These are phyloP conservation scores for Drosophila seguyi DNA, from an alignment of 1,140 invertebrate species.

Conservation along the genomic window DNA sequence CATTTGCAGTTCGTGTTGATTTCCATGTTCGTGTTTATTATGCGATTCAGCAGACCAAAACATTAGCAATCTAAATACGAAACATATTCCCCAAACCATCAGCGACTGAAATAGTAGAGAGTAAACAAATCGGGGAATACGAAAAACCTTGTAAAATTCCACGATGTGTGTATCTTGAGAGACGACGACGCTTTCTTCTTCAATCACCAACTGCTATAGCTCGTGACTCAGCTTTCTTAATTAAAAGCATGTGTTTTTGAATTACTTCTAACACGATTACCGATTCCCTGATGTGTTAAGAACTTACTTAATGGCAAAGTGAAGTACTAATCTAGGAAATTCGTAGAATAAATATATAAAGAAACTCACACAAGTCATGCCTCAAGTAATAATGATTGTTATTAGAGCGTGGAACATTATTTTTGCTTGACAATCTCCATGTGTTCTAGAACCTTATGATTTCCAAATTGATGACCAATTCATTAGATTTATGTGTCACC, in stretches of 20 bases:
- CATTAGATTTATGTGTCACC: conserved; percentile 8
- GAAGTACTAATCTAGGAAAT: too few relatives aligned
- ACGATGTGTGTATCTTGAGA: conserved; percentile 16
- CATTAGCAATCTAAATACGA: conserved; percentile 48
- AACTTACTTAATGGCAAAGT: not conserved
- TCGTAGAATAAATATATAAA: not conserved
- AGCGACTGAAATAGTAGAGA: not conserved
- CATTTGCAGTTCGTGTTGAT: conserved; percentile 15
- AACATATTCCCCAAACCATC: conserved; percentile 5
- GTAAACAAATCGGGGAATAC: conserved; percentile 11
- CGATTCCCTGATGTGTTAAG: not conserved
- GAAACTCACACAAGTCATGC: not conserved
- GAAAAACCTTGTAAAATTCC: conserved; percentile 21
- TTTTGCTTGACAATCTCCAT: conserved; percentile 10
- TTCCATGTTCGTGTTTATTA: conserved; percentile 42
- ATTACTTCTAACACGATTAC: conserved; percentile 11
- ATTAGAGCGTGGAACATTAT: conserved; percentile 8
- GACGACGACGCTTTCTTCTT: conserved; percentile 10
- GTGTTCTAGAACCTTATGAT: conserved; percentile 9
- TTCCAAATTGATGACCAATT: conserved; percentile 5
- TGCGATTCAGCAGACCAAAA: conserved; percentile 66
- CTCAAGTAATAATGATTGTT: not conserved
- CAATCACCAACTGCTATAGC: not conserved
- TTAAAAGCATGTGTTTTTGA: conserved; percentile 12
- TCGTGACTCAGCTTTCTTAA: conserved; percentile 7